Evolutionary conservation across 2,888 invertebrate species (phyloP).

Genomic region (Chloromyia formosa): DNA sequence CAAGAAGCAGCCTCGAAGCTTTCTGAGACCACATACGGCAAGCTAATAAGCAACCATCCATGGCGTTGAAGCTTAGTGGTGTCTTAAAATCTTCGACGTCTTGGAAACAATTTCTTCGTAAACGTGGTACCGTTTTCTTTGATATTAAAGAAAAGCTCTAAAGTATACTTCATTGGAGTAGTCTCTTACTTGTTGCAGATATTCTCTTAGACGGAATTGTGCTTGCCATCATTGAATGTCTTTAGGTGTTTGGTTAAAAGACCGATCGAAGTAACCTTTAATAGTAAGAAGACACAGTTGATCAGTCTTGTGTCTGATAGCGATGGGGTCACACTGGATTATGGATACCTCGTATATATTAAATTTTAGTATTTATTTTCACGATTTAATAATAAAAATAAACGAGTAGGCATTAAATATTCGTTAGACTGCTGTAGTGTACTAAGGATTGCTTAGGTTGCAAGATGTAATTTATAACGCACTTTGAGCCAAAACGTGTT

Average conservation of each 20-base stretch:
- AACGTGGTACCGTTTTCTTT: background rate
- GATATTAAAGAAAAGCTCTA: slow-evolving; percentile 17
- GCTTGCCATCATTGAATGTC: background rate
- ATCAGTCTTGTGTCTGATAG: background rate
- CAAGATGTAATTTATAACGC: too few relatives aligned
- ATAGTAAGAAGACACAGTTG: background rate
- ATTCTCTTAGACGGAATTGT: background rate
- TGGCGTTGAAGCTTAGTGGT: background rate
- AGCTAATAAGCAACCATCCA: slow-evolving; percentile 9
- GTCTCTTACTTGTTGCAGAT: background rate
- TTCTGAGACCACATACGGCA: background rate
- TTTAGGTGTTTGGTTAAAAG: background rate
- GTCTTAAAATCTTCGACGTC: background rate
- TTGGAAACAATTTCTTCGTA: background rate
- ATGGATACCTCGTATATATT: too few relatives aligned
- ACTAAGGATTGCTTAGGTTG: too few relatives aligned
- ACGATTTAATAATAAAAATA: too few relatives aligned
- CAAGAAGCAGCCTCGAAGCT: slow-evolving; percentile 19
- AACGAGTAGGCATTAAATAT: too few relatives aligned
- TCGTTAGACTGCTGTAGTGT: too few relatives aligned
- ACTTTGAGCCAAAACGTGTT: too few relatives aligned
- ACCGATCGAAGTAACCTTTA: background rate
- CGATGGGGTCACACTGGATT: too few relatives aligned
- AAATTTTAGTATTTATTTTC: too few relatives aligned
- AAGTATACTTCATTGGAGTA: background rate